Evolutionary conservation across 1,140 invertebrate species (phyloP).

Genomic region (Penaeus indicus): DNA sequence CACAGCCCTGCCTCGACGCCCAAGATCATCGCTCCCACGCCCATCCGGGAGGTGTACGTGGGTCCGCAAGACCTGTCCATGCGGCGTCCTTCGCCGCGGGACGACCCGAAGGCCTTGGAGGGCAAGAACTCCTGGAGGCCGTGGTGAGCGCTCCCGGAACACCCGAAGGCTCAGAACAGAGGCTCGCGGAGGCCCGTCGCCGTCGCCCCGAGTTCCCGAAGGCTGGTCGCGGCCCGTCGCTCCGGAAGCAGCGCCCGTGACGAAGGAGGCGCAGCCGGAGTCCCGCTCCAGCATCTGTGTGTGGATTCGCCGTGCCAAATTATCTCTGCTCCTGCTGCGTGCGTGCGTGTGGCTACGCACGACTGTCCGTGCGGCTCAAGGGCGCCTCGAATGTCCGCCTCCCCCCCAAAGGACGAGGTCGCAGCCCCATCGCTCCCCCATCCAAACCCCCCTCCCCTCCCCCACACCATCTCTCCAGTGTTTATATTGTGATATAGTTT

Average conservation of each 20-base stretch:
- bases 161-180: neutral
- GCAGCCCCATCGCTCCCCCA: neutral
- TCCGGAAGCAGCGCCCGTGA: neutral
- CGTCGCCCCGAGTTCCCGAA: neutral
- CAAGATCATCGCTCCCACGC: conserved; percentile 53
- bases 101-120: conserved; percentile 28
- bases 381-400: neutral
- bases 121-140: conserved; percentile 38
- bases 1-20: neutral
- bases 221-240: neutral
- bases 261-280: neutral
- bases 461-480: neutral
- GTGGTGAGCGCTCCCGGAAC: neutral
- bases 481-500: conserved; percentile 52
- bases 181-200: neutral
- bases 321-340: conserved; percentile 1
- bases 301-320: conserved; percentile 60
- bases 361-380: neutral
- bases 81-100: conserved; percentile 39
- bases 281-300: neutral
- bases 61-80: conserved; percentile 56
- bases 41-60: conserved; percentile 38
- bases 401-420: neutral
- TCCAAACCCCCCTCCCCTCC: neutral
- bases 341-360: neutral